These are phyloP conservation scores for Troides aeacus DNA, from an alignment of 2,888 invertebrate species.

Conservation along the genomic window DNA sequence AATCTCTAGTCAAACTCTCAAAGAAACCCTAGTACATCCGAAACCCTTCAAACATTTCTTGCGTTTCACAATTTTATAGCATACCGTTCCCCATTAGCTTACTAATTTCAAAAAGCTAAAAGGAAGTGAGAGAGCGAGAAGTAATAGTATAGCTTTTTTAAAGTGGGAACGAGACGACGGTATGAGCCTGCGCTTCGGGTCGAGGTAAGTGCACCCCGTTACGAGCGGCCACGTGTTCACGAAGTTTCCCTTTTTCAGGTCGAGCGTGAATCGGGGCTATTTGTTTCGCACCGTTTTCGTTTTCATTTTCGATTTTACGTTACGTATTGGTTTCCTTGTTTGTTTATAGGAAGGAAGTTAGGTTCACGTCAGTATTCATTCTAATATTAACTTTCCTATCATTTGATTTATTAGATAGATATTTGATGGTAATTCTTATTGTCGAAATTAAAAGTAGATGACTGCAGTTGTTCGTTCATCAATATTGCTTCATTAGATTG, in stretches of 20 bases:
- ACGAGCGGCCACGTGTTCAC: slow-evolving; percentile 65
- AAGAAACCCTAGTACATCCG: slow-evolving; percentile 11
- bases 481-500: too few species aligned
- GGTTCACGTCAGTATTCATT: not conserved
- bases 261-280: slow-evolving; percentile 39
- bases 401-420: not conserved
- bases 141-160: slow-evolving; percentile 49
- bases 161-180: slow-evolving; percentile 77
- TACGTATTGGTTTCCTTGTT: slow-evolving; percentile 18
- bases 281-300: slow-evolving; percentile 31
- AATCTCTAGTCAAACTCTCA: slow-evolving; percentile 32
- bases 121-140: slow-evolving; percentile 76
- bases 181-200: slow-evolving; percentile 67
- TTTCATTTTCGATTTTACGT: slow-evolving; percentile 37
- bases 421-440: not conserved
- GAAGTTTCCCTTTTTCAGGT: slow-evolving; percentile 56
- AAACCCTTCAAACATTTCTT: slow-evolving; percentile 20
- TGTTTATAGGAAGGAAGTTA: not conserved
- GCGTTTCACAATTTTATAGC: slow-evolving; percentile 8
- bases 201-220: slow-evolving; percentile 74
- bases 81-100: slow-evolving; percentile 23
- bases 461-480: too few species aligned
- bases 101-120: slow-evolving; percentile 35
- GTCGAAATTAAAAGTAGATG: too few species aligned
- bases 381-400: not conserved